These are phyloP conservation scores for Molorchus minor DNA, from an alignment of 2,888 invertebrate genomes.

Conservation along the genomic window DNA sequence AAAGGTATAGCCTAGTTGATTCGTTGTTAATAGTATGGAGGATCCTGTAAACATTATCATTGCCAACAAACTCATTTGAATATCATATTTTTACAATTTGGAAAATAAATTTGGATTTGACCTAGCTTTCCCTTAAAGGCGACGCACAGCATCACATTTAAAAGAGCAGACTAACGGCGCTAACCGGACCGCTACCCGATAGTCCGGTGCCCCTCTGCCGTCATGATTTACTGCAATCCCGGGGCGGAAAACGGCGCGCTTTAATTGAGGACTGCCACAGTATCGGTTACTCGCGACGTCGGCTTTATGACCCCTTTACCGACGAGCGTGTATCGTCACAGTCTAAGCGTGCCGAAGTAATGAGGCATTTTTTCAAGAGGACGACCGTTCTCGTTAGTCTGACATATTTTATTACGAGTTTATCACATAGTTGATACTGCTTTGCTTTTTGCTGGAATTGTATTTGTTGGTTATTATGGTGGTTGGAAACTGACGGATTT, in stretches of 20 bases:
- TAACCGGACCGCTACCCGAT: slow-evolving; percentile 32
- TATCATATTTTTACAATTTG: too few species aligned
- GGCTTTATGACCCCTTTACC: slow-evolving; percentile 11
- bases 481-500: too few species aligned
- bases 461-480: slow-evolving; percentile 7
- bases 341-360: slow-evolving; percentile 25
- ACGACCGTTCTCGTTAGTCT: slow-evolving; percentile 24
- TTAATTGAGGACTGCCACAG: slow-evolving; percentile 32
- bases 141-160: slow-evolving; percentile 21
- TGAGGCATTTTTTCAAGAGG: slow-evolving; percentile 23
- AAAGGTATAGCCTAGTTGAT: too few species aligned
- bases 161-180: slow-evolving; percentile 28
- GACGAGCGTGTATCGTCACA: background rate
- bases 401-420: slow-evolving; percentile 30
- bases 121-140: too few species aligned
- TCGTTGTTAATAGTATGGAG: too few species aligned
- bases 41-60: too few species aligned
- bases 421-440: slow-evolving; percentile 15
- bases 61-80: too few species aligned
- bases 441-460: slow-evolving; percentile 14
- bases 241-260: slow-evolving; percentile 27
- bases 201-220: slow-evolving; percentile 29
- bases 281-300: slow-evolving; percentile 32
- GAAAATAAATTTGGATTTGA: too few species aligned
- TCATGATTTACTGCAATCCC: slow-evolving; percentile 30